Evolutionary conservation across 2,888 invertebrate species (phyloP), one percentile per base, ranked within the genome.

Genomic region (Cylindroiulus punctatus): DNA sequence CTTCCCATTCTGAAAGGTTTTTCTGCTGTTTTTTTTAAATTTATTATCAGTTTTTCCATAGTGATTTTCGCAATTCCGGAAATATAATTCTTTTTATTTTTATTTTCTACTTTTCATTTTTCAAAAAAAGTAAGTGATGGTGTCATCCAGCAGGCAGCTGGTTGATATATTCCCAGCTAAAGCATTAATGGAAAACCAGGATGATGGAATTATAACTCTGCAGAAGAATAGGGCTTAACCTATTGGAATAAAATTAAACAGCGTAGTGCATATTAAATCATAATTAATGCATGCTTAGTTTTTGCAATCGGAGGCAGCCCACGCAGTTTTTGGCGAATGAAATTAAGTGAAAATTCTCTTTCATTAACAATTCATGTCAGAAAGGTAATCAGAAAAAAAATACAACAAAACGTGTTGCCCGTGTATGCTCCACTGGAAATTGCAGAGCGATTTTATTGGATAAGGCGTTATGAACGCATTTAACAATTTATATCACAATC

Each of bases 361-460:
- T 17, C 57, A 57, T 57, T 57, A 57, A 57, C 57, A 57, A 57
- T 57, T 4, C 57, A 57, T 57, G 57, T 57, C 22, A 19, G 57
- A 36, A 57, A 57, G 57, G 57, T 57, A 57, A 57, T 57, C 57
- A 57, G 57, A 57, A 57, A 57, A 57, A 57, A 57, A 57, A 57
- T 57, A n/a, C 57, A 7, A 57, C 57, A 57, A 57, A 57, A 57
- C 57, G 57, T n/a, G 57, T 57, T 57, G 57, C 57, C 57, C 57
- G 57, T 3, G 57, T 57, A n/a, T n/a, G 5, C n/a, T 57, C 57
- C n/a, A 0, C n/a, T 57, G 57, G 57, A 57, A 57, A 57, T 57
- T 57, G 57, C 57, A 57, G 57, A n/a, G 57, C 57, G 57, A 57
- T 57, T 57, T 57, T 57, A 57, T 57, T 57, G 57, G 57, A 57